A percentile compares a stretch with the other conserved stretches of the same genome.
Conservation (phyloP, 2,113 vertebrate genomes). For the Calonectris borealis region DNA sequence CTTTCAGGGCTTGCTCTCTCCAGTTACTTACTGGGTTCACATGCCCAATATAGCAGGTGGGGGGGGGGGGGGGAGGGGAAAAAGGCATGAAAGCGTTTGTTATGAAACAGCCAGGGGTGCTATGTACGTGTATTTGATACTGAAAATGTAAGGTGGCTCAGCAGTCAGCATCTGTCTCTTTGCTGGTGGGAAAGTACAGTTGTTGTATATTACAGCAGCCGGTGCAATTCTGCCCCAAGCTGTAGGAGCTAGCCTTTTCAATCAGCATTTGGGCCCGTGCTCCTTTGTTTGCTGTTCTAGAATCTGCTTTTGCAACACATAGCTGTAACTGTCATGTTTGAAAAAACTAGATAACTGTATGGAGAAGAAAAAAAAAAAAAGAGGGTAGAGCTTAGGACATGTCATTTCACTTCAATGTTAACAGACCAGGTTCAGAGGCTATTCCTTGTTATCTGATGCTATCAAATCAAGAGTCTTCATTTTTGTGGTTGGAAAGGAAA, state of each 20-base stretch:
- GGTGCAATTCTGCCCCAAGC: not conserved
- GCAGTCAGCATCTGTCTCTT: not conserved
- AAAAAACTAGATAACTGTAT: not conserved
- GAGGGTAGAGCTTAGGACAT: accelerated
- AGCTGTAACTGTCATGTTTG: not conserved
- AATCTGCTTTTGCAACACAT: not conserved
- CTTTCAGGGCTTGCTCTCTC: not conserved
- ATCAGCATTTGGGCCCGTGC: not conserved
- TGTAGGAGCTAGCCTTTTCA: not conserved
- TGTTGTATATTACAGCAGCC: not conserved
- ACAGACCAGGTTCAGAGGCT: not conserved
- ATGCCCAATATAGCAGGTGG: not conserved
- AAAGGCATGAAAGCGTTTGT: not conserved
- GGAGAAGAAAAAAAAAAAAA: not conserved
- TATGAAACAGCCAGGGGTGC: not conserved
- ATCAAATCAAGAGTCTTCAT: not conserved
- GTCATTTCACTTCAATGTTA: not conserved
- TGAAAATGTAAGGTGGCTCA: not conserved
- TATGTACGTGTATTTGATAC: accelerated
- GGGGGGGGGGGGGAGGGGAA: accelerated
- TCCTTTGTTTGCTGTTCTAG: not conserved
- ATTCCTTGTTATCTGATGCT: not conserved
- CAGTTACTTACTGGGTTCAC: not conserved
- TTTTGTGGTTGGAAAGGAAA: not conserved
- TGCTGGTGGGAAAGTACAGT: not conserved